Evolutionary conservation across 2,888 invertebrate species (phyloP).

Genomic region (Blastobasis adustella): DNA sequence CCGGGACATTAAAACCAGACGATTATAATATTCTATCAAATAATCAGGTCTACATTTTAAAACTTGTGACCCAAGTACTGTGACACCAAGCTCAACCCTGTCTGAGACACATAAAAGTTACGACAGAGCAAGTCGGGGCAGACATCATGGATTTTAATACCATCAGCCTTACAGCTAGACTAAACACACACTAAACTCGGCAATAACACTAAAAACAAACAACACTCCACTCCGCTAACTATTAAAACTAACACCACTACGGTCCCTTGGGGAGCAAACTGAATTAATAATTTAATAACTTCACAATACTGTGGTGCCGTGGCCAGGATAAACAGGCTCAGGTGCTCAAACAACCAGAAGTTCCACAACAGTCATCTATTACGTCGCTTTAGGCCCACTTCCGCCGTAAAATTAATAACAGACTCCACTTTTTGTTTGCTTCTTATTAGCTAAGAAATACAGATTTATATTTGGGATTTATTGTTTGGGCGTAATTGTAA

Average conservation of each 20-base stretch:
- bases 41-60: no score
- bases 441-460: constrained; percentile 38
- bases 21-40: no score
- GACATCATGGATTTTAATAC: no score
- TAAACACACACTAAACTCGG: no score
- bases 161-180: no score
- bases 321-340: constrained; percentile 20
- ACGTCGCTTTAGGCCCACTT: constrained; percentile 43
- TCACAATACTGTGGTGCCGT: not conserved
- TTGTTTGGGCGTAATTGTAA: constrained; percentile 8
- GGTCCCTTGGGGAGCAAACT: not conserved
- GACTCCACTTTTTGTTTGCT: constrained; percentile 44
- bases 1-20: no score
- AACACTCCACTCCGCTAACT: not conserved
- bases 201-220: not conserved
- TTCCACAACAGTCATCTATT: constrained; percentile 46
- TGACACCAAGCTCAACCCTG: no score
- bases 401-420: constrained; percentile 48
- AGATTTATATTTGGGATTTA: constrained; percentile 28
- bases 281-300: not conserved
- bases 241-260: not conserved
- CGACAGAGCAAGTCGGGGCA: no score
- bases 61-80: no score
- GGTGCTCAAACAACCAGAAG: constrained; percentile 38
- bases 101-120: no score